Conservation (phyloP, 2,888 invertebrate genomes). For the Neelides folsomi region DNA sequence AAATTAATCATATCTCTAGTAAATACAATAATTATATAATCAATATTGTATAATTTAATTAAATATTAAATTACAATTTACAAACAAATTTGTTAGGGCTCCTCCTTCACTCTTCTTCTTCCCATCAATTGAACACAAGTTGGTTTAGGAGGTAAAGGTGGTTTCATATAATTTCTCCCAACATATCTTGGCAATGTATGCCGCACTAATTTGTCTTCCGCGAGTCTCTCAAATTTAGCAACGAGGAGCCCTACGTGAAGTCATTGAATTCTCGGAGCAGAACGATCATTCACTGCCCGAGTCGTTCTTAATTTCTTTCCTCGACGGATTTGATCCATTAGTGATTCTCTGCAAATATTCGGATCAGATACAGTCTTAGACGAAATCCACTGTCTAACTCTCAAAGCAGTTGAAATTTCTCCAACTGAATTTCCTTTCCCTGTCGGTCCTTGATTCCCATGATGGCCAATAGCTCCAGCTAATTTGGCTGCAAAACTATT, state of each 20-base stretch:
- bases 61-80: too few relatives aligned
- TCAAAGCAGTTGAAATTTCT: conserved; percentile 33
- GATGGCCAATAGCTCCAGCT: conserved; percentile 15
- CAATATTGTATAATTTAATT: too few relatives aligned
- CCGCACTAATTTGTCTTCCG: too few relatives aligned
- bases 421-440: conserved; percentile 21
- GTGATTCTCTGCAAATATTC: conserved; percentile 63
- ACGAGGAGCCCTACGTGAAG: conserved; percentile 6
- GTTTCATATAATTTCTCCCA: too few relatives aligned
- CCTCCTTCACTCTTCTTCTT: too few relatives aligned
- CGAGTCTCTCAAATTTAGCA: conserved; percentile 2
- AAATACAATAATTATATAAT: too few relatives aligned
- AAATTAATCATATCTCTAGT: too few relatives aligned
- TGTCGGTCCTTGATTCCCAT: conserved; percentile 1
- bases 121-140: too few relatives aligned
- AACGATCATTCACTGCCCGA: conserved; percentile 64
- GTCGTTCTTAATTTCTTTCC: conserved; percentile 71
- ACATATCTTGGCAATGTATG: too few relatives aligned
- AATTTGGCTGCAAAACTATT: conserved; percentile 23
- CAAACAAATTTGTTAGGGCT: too few relatives aligned
- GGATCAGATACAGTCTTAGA: conserved; percentile 52
- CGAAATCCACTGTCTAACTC: conserved; percentile 56
- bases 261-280: conserved; percentile 74
- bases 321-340: conserved; percentile 87
- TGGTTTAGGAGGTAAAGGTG: too few relatives aligned